Evolutionary conservation across 2,888 invertebrate genomes (phyloP).

Genomic region (Parascotia fuliginaria): DNA sequence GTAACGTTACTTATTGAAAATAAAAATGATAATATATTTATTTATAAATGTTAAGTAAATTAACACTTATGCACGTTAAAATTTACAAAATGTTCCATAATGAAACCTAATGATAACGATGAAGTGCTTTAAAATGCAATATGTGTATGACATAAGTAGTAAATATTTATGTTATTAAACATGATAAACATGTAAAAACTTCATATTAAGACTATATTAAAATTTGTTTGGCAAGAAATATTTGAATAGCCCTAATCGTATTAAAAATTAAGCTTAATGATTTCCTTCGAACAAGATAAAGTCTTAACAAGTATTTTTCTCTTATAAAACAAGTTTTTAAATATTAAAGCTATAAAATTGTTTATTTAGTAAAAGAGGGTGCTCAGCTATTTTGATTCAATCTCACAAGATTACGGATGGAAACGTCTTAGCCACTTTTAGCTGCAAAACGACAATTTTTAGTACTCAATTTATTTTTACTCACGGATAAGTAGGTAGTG

Average conservation of each 20-base stretch:
- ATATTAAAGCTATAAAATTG: constrained; percentile 17
- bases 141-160: no score
- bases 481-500: background rate
- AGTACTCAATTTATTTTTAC: background rate
- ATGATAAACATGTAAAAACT: no score
- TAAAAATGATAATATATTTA: no score
- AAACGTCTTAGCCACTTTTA: constrained; percentile 2
- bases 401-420: constrained; percentile 9
- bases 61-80: no score
- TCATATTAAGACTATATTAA: no score
- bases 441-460: background rate
- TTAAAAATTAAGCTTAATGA: background rate
- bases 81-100: no score
- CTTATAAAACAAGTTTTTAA: constrained; percentile 12
- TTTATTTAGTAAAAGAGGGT: constrained; percentile 16
- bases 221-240: no score
- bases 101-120: no score
- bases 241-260: background rate
- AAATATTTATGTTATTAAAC: no score
- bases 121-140: no score
- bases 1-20: no score
- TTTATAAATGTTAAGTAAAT: no score
- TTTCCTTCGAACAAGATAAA: background rate
- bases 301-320: background rate
- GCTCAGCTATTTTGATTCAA: constrained; percentile 25